Evolutionary conservation across 2,797 vertebrate species (phyloP).

Genomic region (Pangasius mekongensis): DNA sequence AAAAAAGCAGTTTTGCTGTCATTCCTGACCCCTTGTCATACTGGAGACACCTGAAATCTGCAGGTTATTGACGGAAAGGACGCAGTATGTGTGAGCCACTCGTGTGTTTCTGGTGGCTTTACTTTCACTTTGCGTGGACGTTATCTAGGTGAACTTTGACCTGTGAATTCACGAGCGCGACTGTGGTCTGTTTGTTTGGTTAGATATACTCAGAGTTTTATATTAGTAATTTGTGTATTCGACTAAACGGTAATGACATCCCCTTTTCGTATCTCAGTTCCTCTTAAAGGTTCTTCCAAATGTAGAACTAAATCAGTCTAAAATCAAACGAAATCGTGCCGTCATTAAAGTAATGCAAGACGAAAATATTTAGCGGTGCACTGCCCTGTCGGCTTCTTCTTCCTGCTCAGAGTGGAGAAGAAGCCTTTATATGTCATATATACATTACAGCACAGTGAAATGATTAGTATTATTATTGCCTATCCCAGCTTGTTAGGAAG

Average conservation of each 20-base stretch:
- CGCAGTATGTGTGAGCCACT: not conserved
- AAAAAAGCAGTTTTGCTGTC: not conserved
- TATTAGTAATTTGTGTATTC: not conserved
- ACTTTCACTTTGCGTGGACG: not conserved
- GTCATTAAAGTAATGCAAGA: not conserved
- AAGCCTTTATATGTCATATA: too few species aligned
- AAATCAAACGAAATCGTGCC: too few species aligned
- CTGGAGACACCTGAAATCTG: not conserved
- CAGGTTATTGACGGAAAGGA: not conserved
- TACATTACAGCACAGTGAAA: too few species aligned
- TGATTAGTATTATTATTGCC: too few species aligned
- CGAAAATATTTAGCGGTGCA: not conserved
- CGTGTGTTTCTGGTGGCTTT: not conserved
- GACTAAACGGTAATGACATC: not conserved
- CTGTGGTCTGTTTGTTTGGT: not conserved
- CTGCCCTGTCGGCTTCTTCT: not conserved
- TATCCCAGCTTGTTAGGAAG: too few species aligned
- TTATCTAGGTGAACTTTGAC: not conserved
- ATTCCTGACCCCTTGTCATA: not conserved
- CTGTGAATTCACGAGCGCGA: not conserved
- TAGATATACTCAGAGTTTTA: not conserved
- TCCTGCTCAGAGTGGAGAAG: not conserved
- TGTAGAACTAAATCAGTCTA: too few species aligned
- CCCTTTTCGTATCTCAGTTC: not conserved
- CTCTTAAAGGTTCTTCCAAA: not conserved